phyloP scores from a whole-genome alignment of 2,113 vertebrate genomes.

The Myxocyprinus asiaticus region DNA sequence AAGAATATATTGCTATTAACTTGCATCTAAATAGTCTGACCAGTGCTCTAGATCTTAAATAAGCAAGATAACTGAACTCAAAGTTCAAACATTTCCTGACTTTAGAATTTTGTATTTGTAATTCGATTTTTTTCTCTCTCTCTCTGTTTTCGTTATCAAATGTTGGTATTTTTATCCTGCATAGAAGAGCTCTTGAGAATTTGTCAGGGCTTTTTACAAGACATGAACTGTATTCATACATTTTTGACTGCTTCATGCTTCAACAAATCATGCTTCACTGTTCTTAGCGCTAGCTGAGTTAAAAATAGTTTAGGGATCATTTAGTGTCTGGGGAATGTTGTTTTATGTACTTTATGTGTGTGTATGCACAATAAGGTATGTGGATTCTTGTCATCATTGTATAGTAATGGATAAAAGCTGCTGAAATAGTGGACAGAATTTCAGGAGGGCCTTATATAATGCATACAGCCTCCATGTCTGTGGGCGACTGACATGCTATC shows the following conservation, averaged over 20 bases:
- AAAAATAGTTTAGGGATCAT: conserved; percentile 25
- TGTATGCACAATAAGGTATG: neutral
- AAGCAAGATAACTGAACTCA: neutral
- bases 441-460: conserved; percentile 43
- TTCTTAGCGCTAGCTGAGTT: conserved; percentile 16
- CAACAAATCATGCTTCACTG: conserved; percentile 6
- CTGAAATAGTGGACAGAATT: conserved; percentile 5
- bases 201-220: conserved; percentile 14
- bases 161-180: conserved; percentile 20
- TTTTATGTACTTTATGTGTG: neutral
- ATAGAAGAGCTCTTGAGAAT: conserved; percentile 17
- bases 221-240: conserved; percentile 3
- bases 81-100: neutral
- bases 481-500: conserved; percentile 35
- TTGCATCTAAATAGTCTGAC: too few species aligned
- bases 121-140: neutral
- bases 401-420: conserved; percentile 1
- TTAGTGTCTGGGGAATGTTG: conserved; percentile 14
- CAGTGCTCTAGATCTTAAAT: neutral
- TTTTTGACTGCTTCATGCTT: neutral
- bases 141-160: conserved; percentile 24
- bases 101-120: neutral
- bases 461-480: conserved; percentile 43
- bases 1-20: too few species aligned
- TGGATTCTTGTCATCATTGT: conserved; percentile 20